phyloP scores from a whole-genome alignment of 2,888 invertebrate genomes.

The Campaea margaritaria region DNA sequence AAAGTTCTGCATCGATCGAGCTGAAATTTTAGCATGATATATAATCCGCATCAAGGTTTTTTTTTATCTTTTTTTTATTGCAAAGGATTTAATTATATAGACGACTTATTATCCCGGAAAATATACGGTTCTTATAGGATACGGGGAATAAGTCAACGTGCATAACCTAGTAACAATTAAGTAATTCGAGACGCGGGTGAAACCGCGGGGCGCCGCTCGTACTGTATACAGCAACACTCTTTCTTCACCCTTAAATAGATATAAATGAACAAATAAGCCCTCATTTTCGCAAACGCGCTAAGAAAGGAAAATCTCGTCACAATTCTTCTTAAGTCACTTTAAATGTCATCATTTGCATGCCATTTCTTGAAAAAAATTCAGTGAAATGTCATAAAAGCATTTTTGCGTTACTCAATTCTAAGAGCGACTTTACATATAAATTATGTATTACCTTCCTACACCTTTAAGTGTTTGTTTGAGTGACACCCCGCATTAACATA shows the following conservation, averaged over 20 bases:
- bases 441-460: slow-evolving; percentile 17
- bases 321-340: slow-evolving; percentile 24
- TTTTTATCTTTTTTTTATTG: no score
- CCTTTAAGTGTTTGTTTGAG: slow-evolving; percentile 12
- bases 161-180: no score
- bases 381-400: slow-evolving; percentile 26
- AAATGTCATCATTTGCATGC: slow-evolving; percentile 31
- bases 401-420: slow-evolving; percentile 23
- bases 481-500: slow-evolving; percentile 4
- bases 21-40: no score
- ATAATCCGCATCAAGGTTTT: no score
- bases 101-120: no score
- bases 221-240: background rate
- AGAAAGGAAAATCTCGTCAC: slow-evolving; percentile 8
- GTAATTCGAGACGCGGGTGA: no score
- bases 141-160: no score
- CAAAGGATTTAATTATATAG: no score
- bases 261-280: slow-evolving; percentile 4
- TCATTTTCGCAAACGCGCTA: slow-evolving; percentile 3
- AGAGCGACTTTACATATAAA: slow-evolving; percentile 31
- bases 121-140: no score
- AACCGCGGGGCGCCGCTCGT: no score
- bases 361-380: slow-evolving; percentile 8
- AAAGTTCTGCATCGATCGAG: no score
- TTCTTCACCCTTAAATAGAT: background rate